Evolutionary conservation across 2,888 invertebrate genomes (phyloP).

Genomic region (Leptinotarsa juncta): DNA sequence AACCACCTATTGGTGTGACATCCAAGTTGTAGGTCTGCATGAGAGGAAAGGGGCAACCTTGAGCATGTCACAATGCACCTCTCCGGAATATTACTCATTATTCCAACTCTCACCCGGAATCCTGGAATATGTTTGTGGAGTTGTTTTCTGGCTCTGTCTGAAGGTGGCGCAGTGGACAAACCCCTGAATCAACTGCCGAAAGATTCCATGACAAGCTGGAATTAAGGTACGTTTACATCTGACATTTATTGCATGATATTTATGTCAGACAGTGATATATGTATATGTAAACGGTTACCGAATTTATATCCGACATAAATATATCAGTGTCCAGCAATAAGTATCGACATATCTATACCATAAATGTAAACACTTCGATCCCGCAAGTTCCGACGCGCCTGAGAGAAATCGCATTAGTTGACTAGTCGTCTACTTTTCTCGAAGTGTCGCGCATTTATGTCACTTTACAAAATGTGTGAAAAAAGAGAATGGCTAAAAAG

Average conservation of each 20-base stretch:
- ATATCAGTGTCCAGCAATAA: not conserved
- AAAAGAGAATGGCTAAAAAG: conserved; percentile 33
- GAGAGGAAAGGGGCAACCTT: too few species aligned
- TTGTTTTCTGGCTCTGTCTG: too few species aligned
- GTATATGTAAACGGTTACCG: not conserved
- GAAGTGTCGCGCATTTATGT: too few species aligned
- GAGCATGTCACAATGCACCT: too few species aligned
- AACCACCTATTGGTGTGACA: too few species aligned
- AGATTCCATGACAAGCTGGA: too few species aligned
- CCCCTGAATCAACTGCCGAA: too few species aligned
- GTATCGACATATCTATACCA: not conserved
- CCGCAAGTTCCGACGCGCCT: not conserved
- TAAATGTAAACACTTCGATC: not conserved
- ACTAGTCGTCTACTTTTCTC: not conserved
- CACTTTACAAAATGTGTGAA: conserved; percentile 14
- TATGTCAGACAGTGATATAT: not conserved
- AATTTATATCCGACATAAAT: not conserved
- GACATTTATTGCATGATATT: not conserved
- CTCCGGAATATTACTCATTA: too few species aligned
- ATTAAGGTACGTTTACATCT: not conserved
- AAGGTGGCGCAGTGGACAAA: too few species aligned
- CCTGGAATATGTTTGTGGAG: too few species aligned
- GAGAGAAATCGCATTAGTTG: not conserved
- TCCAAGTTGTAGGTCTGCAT: too few species aligned
- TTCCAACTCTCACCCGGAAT: too few species aligned